phyloP scores from a whole-genome alignment of 2,888 invertebrate species.

The Pegoplata infirma region DNA sequence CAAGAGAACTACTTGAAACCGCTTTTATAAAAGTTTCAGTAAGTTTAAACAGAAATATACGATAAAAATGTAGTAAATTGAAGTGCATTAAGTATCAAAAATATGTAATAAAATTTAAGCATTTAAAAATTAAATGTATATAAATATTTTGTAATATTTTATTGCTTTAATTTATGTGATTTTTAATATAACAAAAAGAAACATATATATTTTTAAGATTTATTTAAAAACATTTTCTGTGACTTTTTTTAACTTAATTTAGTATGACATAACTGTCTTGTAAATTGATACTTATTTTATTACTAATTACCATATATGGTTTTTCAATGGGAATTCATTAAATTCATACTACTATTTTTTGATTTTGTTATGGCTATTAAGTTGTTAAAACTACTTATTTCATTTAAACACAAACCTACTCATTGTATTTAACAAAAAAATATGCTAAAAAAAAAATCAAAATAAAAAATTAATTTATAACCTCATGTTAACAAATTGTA shows the following conservation, averaged over 20 bases:
- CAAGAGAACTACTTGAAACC: not conserved
- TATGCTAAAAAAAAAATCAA: not conserved
- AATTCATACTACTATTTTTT: too few relatives aligned
- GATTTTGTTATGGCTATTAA: conserved; percentile 20
- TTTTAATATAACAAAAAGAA: too few relatives aligned
- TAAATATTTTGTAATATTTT: not conserved
- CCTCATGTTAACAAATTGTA: conserved; percentile 44
- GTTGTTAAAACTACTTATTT: conserved; percentile 25
- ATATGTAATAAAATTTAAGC: not conserved
- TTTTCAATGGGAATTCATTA: conserved; percentile 6
- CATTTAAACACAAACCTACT: conserved; percentile 23
- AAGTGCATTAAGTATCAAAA: not conserved
- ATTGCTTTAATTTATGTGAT: too few relatives aligned
- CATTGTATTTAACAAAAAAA: conserved; percentile 3
- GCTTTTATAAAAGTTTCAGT: too few relatives aligned
- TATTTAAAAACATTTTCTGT: not conserved
- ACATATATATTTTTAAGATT: not conserved
- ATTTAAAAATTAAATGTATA: not conserved
- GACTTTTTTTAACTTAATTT: not conserved
- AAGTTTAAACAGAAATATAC: not conserved
- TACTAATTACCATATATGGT: conserved; percentile 16
- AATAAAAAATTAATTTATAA: conserved; percentile 28
- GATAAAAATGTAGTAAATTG: not conserved
- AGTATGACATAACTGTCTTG: conserved; percentile 14
- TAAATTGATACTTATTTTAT: conserved; percentile 39